These are phyloP conservation scores for Cistogaster globosa DNA, from an alignment of 2,888 invertebrate genomes.

Conservation along the genomic window DNA sequence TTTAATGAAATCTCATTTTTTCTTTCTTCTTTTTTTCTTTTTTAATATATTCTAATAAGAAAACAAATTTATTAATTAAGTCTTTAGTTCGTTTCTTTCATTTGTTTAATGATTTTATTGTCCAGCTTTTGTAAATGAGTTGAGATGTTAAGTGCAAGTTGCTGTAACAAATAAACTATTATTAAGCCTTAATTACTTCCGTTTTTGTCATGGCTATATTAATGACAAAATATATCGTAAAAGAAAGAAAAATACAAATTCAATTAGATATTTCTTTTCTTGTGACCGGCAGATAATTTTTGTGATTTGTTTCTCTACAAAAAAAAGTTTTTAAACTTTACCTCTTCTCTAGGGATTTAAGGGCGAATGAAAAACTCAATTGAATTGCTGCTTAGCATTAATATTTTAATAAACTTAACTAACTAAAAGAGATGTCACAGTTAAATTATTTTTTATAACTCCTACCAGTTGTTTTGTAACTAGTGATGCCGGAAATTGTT, in stretches of 20 bases:
- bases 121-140: background rate
- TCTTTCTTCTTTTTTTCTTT: background rate
- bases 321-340: background rate
- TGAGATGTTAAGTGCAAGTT: background rate
- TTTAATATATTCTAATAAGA: background rate
- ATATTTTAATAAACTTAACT: slow-evolving; percentile 3
- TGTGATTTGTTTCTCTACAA: background rate
- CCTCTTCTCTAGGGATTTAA: background rate
- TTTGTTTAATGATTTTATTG: slow-evolving; percentile 6
- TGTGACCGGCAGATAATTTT: background rate
- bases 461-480: background rate
- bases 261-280: slow-evolving; percentile 13
- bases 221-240: slow-evolving; percentile 17
- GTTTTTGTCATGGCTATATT: background rate
- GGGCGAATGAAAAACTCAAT: slow-evolving; percentile 18
- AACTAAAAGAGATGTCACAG: slow-evolving; percentile 1
- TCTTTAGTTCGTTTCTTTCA: background rate
- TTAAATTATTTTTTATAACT: background rate
- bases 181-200: slow-evolving; percentile 26
- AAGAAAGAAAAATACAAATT: slow-evolving; percentile 1
- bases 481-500: slow-evolving; percentile 51
- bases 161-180: slow-evolving; percentile 18
- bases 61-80: background rate
- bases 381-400: slow-evolving; percentile 57
- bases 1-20: background rate